Evolutionary conservation across 2,113 vertebrate species (phyloP), one percentile per base, ranked within the genome.

Genomic region (Lycaon pictus): DNA sequence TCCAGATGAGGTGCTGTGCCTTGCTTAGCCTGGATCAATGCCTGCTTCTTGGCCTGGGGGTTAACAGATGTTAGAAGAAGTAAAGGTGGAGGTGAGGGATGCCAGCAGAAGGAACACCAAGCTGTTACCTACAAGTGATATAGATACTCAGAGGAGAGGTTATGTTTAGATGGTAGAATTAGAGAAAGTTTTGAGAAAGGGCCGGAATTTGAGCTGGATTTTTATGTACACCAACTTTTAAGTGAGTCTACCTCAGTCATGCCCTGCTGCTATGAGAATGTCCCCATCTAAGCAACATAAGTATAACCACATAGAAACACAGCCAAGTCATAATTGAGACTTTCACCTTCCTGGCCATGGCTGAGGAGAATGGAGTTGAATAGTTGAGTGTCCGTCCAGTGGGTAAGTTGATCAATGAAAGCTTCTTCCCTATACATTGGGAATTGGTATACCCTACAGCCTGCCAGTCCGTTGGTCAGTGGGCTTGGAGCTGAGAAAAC

Each of bases 161-260:
- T 43, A 89, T 53, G 19, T 56, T 63, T 79, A 72, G 37, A 72
- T 17, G 19, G 80, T n/a, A 3, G 55, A 69, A 80, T 74, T 51
- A 76, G 48, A 86, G 37, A 29, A 88, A 69, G 8, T 10, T 79
- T 94, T 29, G 62, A 37, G 43, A 96, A 62, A 56, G 29, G 69
- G 3, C 11, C 77, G 20, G 58, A 62, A 51, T 92, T 92, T 79
- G 48, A 22, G 35, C 25, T 93, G 62, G 48, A 55, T 17, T 82
- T 96, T 96, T 96, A 29, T n/a, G 16, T 53, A 85, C 16, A 11
- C 15, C 27, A 97, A 37, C 11, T 63, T 94, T 29, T 62, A 65
- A 65, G 32, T 37, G 19, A 69, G 32, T 76, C 29, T 80, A 17
- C 43, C n/a, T 63, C 51, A 37, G 62, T 83, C 23, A 15, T 51